Evolutionary conservation across 2,797 vertebrate species (phyloP).

Genomic region (Octomys mimax): DNA sequence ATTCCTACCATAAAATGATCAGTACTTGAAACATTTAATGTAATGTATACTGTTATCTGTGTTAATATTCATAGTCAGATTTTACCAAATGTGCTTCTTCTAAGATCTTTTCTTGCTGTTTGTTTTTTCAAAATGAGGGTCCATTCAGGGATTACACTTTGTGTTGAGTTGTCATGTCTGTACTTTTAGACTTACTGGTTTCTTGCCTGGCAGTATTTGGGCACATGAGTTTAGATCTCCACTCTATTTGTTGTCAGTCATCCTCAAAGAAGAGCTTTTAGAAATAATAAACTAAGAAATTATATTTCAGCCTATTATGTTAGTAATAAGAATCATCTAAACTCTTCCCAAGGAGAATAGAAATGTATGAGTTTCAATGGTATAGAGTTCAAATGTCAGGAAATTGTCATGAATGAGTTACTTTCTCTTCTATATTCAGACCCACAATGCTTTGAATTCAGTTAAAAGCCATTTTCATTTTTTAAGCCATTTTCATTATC

Average conservation of each 20-base stretch:
- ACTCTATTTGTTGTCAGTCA: conserved; percentile 32
- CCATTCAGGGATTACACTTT: not conserved
- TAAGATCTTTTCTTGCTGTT: conserved; percentile 16
- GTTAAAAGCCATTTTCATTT: not conserved
- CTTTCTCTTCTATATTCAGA: conserved; percentile 21
- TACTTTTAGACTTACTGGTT: conserved; percentile 54
- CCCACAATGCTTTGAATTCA: conserved; percentile 20
- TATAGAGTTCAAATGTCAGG: not conserved
- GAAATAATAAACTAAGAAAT: conserved; percentile 37
- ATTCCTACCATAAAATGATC: conserved; percentile 18
- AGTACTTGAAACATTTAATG: conserved; percentile 37
- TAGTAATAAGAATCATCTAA: conserved; percentile 41
- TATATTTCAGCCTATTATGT: not conserved
- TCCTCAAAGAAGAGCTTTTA: not conserved
- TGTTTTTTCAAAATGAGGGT: not conserved
- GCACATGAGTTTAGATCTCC: conserved; percentile 40
- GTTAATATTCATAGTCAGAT: not conserved
- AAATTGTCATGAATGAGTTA: not conserved
- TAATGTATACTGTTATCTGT: not conserved
- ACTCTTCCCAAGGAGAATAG: not conserved
- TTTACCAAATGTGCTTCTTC: not conserved
- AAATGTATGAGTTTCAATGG: conserved; percentile 30
- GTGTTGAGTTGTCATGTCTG: not conserved
- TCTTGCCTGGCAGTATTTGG: conserved; percentile 18
- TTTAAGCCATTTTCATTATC: not conserved